A percentile compares a stretch with the other conserved stretches of the same genome.
phyloP scores from a whole-genome alignment of 2,888 invertebrate species.

The Andrena haemorrhoa region DNA sequence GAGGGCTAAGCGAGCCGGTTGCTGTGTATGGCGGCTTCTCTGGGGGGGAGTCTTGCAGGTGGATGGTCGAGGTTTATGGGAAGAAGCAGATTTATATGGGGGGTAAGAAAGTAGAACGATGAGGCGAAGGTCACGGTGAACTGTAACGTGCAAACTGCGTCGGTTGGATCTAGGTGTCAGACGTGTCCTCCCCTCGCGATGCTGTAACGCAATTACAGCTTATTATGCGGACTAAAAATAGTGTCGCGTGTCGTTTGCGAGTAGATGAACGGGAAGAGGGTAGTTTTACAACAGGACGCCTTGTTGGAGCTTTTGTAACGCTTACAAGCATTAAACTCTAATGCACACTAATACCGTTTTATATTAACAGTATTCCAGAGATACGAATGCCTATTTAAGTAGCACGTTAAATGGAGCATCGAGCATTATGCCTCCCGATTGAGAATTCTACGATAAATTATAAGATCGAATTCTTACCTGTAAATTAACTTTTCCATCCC shows the following conservation, averaged over 20 bases:
- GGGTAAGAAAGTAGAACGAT: not conserved
- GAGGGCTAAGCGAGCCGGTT: slow-evolving; percentile 33
- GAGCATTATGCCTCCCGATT: not conserved
- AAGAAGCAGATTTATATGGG: not conserved
- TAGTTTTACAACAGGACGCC: not conserved
- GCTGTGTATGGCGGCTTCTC: slow-evolving; percentile 2
- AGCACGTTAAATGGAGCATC: not conserved
- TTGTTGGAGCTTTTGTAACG: not conserved
- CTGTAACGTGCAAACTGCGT: not conserved
- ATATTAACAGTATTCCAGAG: not conserved
- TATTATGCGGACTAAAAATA: not conserved
- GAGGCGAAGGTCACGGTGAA: slow-evolving; percentile 29
- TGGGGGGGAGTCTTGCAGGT: not conserved
- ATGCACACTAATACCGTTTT: not conserved
- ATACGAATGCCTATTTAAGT: too few relatives aligned
- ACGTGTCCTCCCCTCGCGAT: not conserved
- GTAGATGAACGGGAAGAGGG: not conserved
- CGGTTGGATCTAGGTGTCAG: slow-evolving; percentile 5
- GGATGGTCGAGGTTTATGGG: not conserved
- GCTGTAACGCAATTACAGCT: slow-evolving; percentile 4
- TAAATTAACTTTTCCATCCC: not conserved
- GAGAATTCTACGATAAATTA: not conserved
- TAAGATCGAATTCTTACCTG: not conserved
- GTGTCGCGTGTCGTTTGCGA: not conserved
- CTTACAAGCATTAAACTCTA: not conserved